Evolutionary conservation across 2,888 invertebrate genomes (phyloP).

Genomic region (Choreutis nemorana): DNA sequence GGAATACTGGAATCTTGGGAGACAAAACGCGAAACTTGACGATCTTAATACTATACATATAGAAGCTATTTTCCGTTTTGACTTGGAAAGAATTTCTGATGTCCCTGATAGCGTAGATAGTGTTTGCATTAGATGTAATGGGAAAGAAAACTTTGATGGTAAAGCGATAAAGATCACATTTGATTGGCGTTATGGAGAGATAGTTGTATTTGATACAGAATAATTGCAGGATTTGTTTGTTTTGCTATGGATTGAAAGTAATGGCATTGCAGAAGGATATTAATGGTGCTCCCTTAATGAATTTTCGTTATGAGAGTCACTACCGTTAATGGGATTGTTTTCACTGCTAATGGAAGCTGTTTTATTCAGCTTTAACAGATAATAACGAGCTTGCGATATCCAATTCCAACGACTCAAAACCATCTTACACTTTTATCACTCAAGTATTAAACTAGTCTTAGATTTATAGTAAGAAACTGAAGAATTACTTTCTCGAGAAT

Average conservation of each 20-base stretch:
- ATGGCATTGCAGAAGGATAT: constrained; percentile 51
- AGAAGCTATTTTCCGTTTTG: constrained; percentile 17
- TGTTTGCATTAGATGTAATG: constrained; percentile 18
- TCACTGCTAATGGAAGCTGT: constrained; percentile 25
- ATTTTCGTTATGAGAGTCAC: constrained; percentile 51
- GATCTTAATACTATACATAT: constrained; percentile 20
- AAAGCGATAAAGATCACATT: constrained; percentile 14
- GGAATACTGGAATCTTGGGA: constrained; percentile 28
- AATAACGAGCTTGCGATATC: constrained; percentile 6
- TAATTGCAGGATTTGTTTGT: constrained; percentile 63
- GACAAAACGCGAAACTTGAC: constrained; percentile 2
- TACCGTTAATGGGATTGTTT: constrained; percentile 35
- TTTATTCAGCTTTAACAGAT: constrained; percentile 6
- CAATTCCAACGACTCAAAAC: no score
- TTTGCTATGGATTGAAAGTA: constrained; percentile 52
- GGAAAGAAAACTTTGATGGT: constrained; percentile 14
- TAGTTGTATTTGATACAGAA: constrained; percentile 30
- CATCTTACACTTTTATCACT: no score
- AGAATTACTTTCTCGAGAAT: no score
- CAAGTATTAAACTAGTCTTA: no score
- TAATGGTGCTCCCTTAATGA: constrained; percentile 56
- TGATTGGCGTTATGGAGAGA: constrained; percentile 9
- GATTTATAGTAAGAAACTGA: no score
- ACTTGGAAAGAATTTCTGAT: background rate
- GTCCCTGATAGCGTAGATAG: constrained; percentile 16